phyloP scores from a whole-genome alignment of 1,140 invertebrate genomes.

The Mycetomoellerius zeteki region DNA sequence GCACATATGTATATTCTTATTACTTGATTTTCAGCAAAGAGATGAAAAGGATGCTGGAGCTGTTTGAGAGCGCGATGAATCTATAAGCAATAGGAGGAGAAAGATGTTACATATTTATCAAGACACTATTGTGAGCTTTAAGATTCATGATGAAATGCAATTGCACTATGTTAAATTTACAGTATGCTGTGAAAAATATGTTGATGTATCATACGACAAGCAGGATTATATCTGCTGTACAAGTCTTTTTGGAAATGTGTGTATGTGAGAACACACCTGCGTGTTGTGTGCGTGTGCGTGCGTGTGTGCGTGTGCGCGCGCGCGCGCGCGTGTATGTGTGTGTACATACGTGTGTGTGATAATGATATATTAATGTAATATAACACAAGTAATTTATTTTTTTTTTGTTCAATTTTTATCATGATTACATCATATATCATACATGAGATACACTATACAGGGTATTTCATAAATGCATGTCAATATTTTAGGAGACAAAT shows the following conservation, averaged over 20 bases:
- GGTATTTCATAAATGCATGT: no score
- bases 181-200: not conserved
- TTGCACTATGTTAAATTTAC: constrained; percentile 17
- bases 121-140: not conserved
- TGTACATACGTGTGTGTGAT: no score
- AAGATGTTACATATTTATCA: not conserved
- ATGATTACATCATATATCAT: no score
- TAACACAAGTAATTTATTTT: not conserved
- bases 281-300: no score
- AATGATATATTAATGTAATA: not conserved
- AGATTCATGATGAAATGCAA: not conserved
- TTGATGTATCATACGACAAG: not conserved
- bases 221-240: not conserved
- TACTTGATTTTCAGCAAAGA: constrained; percentile 82
- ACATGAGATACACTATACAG: no score
- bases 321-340: no score
- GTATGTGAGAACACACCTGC: no score
- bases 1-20: not conserved
- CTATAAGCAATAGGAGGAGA: constrained; percentile 42
- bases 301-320: no score
- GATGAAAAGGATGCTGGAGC: constrained; percentile 85
- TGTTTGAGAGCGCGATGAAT: constrained; percentile 87
- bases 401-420: not conserved
- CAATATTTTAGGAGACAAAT: no score
- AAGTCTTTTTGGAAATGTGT: not conserved